These are phyloP conservation scores for Chlorocebus sabaeus DNA, from an alignment of 2,113 vertebrate species.

Conservation along the genomic window DNA sequence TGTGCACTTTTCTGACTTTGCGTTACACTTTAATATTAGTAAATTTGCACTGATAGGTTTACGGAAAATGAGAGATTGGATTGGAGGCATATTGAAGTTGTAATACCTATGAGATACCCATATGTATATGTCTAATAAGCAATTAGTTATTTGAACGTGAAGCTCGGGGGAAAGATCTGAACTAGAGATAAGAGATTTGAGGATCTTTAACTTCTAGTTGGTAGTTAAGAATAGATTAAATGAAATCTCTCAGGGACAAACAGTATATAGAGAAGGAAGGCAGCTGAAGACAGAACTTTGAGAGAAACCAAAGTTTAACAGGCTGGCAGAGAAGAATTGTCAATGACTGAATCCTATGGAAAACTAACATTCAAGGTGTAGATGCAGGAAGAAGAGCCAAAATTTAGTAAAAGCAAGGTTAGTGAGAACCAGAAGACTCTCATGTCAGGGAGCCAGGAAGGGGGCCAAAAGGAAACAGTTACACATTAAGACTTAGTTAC, in stretches of 20 bases:
- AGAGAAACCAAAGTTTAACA: neutral
- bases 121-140: neutral
- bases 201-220: neutral
- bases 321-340: neutral
- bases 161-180: neutral
- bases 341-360: neutral
- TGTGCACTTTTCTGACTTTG: neutral
- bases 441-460: neutral
- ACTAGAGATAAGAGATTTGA: neutral
- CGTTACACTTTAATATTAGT: neutral
- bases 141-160: neutral
- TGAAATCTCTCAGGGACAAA: neutral
- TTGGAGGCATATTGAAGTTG: constrained; percentile 8
- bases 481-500: neutral
- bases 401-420: neutral
- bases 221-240: neutral
- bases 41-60: neutral
- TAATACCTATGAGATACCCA: neutral
- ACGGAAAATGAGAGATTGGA: neutral
- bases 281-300: neutral
- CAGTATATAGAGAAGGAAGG: neutral
- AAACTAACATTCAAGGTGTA: neutral
- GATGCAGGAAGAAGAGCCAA: neutral
- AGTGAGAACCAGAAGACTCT: neutral
- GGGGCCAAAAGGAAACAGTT: neutral